Evolutionary conservation across 2,888 invertebrate species (phyloP), one percentile per base, ranked within the genome.

Genomic region (Metalampra italica): DNA sequence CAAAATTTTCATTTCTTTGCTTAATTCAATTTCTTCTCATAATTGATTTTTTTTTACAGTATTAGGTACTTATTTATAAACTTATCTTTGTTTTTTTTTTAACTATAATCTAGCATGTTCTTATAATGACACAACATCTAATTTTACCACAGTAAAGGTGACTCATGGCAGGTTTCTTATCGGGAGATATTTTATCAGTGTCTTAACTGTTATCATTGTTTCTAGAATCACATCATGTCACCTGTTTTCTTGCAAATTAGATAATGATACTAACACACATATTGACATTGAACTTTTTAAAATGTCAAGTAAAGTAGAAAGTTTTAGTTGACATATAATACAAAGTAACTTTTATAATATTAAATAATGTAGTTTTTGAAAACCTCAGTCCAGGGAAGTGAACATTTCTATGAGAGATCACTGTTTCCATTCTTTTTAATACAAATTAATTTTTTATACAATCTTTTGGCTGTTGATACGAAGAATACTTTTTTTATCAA

Each of bases 151-250:
- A 39, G 12, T 22, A 41, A 11, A 11, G 30, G 11, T 46, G 46
- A 46, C 38, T 46, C 29, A 46, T 36, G 15, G n/a, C 9, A 41
- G 3, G 8, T 38, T 38, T 32, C 42, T 46, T 46, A 50, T 50
- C 49, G 44, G 29, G 29, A 34, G 29, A 43, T 44, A 40, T 14
- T 7, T 46, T 40, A 41, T 47, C 43, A 46, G 9, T 14, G 7
- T 12, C 12, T 12, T 37, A 37, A 15, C 37, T 15, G 9, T 36
- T 46, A 41, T 47, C 36, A 42, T 29, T 37, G 4, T 37, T 47
- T 43, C 43, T 22, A 46, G 44, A 47, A 46, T 30, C 39, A 41
- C 13, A 22, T 22, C 22, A 22, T 43, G 46, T 43, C 46, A 50
- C 40, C 39, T 39, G 39, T 22, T 36, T 45, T 37, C 22, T 49